Evolutionary conservation across 2,888 invertebrate genomes (phyloP), one percentile per base, ranked within the genome.

Genomic region (Congeria kusceri): DNA sequence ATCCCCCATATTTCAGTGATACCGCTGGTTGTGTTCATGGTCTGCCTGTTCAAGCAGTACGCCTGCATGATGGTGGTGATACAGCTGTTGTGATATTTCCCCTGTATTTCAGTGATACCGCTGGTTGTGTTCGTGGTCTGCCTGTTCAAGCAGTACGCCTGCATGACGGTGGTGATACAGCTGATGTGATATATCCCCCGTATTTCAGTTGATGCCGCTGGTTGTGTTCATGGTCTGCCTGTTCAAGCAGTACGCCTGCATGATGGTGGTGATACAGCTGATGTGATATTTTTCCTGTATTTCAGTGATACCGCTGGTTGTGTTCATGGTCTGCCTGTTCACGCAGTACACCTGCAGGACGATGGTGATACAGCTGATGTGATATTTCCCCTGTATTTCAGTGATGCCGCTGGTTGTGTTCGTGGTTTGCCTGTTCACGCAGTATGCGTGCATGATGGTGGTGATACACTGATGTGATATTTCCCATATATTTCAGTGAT

Each of bases 181-280:
- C 95, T 96, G 89, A 96, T 32, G 96, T 96, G 65, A 94, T 95
- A 29, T 95, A 96, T 78, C 96, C 97, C 94, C n/a, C n/a, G n/a
- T n/a, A n/a, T n/a, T n/a, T n/a, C n/a, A n/a, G n/a, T n/a, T 96
- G 96, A 74, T 93, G 96, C 87, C 96, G 96, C 91, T 96, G 97
- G 93, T 62, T 94, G 96, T 75, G 96, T 97, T 87, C n/a, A n/a
- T n/a, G n/a, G n/a, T n/a, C n/a, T n/a, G n/a, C n/a, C n/a, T n/a
- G n/a, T n/a, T n/a, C n/a, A n/a, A n/a, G n/a, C n/a, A n/a, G n/a
- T n/a, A n/a, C n/a, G n/a, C n/a, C n/a, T n/a, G n/a, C n/a, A n/a
- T n/a, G n/a, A 96, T 97, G 56, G 95, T 96, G 20, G 96, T 97
- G 94, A 94, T 97, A 81, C 95, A 95, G 88, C 95, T 96, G 89